Evolutionary conservation across 2,888 invertebrate genomes (phyloP).

Genomic region (Dinocampus coccinellae): DNA sequence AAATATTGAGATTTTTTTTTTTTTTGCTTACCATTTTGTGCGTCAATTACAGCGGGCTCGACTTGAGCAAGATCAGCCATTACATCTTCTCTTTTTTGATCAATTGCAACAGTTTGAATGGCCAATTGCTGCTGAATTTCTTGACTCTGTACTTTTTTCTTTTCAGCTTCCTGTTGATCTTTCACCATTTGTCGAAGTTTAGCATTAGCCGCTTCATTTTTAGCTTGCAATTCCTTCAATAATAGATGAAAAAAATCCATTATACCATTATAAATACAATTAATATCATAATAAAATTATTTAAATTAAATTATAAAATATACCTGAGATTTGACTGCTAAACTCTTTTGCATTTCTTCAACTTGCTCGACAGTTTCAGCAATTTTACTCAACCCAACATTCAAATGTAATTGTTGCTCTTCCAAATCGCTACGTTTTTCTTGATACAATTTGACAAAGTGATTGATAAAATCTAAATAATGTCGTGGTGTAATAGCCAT

Average conservation of each 20-base stretch:
- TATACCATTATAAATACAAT: background rate
- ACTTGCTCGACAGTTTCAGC: conserved; percentile 99
- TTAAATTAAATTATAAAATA: background rate
- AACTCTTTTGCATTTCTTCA: conserved; percentile 98
- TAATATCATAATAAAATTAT: background rate
- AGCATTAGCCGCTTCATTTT: conserved; percentile 99
- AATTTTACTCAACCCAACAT: conserved; percentile 98
- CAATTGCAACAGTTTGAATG: conserved; percentile 93
- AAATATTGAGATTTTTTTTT: too few relatives aligned
- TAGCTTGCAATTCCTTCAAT: conserved; percentile 86
- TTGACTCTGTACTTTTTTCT: conserved; percentile 97
- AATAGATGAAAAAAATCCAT: background rate
- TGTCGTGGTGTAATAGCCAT: conserved; percentile 98
- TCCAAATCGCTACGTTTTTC: conserved; percentile 98
- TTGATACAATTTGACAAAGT: conserved; percentile 97
- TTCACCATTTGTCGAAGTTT: conserved; percentile 99
- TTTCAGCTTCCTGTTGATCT: conserved; percentile 99
- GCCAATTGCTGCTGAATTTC: conserved; percentile 89
- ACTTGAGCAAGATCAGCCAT: conserved; percentile 97
- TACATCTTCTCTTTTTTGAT: conserved; percentile 93
- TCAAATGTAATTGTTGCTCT: conserved; percentile 98
- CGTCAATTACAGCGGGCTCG: conserved; percentile 98
- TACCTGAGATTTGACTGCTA: conserved; percentile 94
- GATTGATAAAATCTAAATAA: conserved; percentile 98
- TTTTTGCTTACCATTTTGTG: conserved; percentile 89